Percentiles rank a stretch among this genome's conserved stretches.
phyloP scores from a whole-genome alignment of 2,113 vertebrate genomes.

The Pelodiscus sinensis region DNA sequence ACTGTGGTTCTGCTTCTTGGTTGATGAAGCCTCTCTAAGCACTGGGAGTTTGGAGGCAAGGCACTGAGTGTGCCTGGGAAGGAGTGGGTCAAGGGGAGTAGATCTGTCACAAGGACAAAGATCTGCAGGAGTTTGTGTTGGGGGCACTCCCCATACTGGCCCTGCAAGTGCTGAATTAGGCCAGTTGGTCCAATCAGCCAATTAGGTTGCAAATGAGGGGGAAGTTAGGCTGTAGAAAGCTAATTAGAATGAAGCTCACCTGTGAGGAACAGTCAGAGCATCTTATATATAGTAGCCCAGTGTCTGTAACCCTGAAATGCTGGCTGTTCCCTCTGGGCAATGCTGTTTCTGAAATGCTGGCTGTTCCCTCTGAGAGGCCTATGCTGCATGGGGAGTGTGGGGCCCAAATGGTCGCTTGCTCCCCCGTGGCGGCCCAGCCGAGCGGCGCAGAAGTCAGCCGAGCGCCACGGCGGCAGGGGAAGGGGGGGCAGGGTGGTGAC shows the following conservation, averaged over 20 bases:
- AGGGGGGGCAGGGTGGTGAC: too few relatives aligned
- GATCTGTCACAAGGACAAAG: neutral
- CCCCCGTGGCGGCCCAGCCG: too few relatives aligned
- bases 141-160: neutral
- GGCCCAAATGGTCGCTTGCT: too few relatives aligned
- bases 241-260: neutral
- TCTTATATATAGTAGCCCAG: neutral
- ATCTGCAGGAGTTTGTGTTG: neutral
- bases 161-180: neutral
- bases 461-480: too few relatives aligned
- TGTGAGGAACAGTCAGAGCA: neutral
- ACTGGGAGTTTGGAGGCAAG: neutral
- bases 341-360: too few relatives aligned
- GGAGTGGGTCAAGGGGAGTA: neutral
- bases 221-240: neutral
- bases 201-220: neutral
- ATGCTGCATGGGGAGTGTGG: too few relatives aligned
- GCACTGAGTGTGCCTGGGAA: neutral
- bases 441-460: too few relatives aligned
- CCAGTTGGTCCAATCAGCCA: neutral
- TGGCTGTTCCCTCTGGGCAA: too few relatives aligned
- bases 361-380: too few relatives aligned
- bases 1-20: too few relatives aligned
- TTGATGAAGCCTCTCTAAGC: neutral
- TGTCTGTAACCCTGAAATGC: too few relatives aligned